Evolutionary conservation across 2,888 invertebrate genomes (phyloP).

Genomic region (Conistra vaccinii): DNA sequence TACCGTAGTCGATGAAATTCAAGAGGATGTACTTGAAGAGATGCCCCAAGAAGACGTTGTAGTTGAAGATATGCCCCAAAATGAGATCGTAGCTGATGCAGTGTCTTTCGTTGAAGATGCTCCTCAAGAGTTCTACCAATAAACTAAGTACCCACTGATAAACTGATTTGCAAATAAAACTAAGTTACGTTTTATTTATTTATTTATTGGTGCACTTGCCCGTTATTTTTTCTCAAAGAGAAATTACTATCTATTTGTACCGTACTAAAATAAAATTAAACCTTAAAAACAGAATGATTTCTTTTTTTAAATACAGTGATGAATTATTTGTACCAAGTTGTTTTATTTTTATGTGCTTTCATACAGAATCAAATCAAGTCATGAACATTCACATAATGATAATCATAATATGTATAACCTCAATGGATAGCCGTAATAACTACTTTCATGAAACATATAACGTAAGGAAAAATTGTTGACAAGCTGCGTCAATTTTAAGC

Average conservation of each 20-base stretch:
- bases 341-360: constrained; percentile 12
- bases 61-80: constrained; percentile 13
- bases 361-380: neutral
- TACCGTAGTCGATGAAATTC: constrained; percentile 13
- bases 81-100: constrained; percentile 21
- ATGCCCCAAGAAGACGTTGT: constrained; percentile 19
- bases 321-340: neutral
- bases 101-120: constrained; percentile 27
- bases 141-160: neutral
- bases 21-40: neutral
- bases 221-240: neutral
- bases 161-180: constrained; percentile 30
- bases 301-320: constrained; percentile 11
- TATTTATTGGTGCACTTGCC: neutral
- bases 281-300: neutral
- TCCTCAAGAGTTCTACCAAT: neutral
- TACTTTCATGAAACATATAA: neutral
- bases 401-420: too few relatives aligned
- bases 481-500: neutral
- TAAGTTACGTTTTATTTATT: constrained; percentile 6
- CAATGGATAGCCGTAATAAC: too few relatives aligned
- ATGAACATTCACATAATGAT: too few relatives aligned
- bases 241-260: neutral
- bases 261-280: neutral
- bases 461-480: neutral